Evolutionary conservation across 2,888 invertebrate species (phyloP).

Genomic region (Cryptophagus acutangulus): DNA sequence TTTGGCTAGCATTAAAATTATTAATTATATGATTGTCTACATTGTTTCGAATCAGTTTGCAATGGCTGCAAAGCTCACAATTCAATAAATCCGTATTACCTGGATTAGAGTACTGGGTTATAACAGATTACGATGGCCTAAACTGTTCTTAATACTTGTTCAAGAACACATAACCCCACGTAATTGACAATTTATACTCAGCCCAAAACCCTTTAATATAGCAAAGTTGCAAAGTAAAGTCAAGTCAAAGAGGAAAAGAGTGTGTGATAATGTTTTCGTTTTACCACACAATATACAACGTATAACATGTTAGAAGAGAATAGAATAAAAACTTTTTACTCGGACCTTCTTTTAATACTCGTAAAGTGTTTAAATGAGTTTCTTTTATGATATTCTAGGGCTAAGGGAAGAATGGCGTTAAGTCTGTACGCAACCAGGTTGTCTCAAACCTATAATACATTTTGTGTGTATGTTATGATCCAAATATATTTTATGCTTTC

Average conservation of each 20-base stretch:
- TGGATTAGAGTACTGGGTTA: conserved; percentile 1
- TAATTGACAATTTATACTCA: neutral
- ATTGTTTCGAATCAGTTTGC: no score
- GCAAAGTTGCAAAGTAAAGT: no score
- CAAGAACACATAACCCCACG: neutral
- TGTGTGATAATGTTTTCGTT: no score
- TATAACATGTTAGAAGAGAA: conserved; percentile 13
- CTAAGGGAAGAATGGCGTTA: conserved; percentile 7
- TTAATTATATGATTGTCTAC: no score
- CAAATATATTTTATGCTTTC: neutral
- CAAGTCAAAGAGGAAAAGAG: no score
- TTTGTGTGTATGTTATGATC: no score
- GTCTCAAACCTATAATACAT: neutral
- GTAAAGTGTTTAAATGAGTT: conserved; percentile 13
- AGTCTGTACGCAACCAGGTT: conserved; percentile 6
- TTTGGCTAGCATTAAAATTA: no score
- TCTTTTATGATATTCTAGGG: conserved; percentile 14
- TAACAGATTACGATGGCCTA: conserved; percentile 1
- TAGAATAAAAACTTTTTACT: conserved; percentile 11
- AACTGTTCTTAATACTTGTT: conserved; percentile 1
- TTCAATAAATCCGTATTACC: no score
- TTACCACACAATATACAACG: conserved; percentile 8
- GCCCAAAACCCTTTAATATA: no score
- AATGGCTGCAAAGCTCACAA: no score
- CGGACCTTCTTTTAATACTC: conserved; percentile 13